These are phyloP conservation scores for Portunus trituberculatus DNA, from an alignment of 1,140 invertebrate genomes.

Conservation along the genomic window DNA sequence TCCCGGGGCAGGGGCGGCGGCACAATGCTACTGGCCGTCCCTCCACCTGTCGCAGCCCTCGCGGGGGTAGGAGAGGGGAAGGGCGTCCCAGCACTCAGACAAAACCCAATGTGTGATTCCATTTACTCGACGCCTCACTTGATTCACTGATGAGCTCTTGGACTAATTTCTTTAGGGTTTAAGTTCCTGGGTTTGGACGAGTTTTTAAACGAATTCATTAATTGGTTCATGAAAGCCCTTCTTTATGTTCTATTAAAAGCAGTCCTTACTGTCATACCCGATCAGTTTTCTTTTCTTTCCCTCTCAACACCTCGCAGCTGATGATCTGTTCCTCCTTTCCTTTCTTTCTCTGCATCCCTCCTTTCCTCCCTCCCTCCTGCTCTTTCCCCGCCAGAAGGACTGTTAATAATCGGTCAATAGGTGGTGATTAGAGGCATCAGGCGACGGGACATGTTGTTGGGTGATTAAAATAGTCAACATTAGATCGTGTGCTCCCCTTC, in stretches of 20 bases:
- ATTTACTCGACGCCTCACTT: neutral
- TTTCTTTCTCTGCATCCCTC: neutral
- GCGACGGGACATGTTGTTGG: conserved; percentile 24
- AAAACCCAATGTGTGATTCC: conserved; percentile 21
- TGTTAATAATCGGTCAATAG: conserved; percentile 59
- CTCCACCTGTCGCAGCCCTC: conserved; percentile 53
- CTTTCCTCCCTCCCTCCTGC: neutral
- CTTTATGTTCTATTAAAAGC: conserved; percentile 3
- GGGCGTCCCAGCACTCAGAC: neutral
- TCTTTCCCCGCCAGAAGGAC: conserved; percentile 48
- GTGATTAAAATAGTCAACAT: conserved; percentile 49
- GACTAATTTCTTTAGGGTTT: conserved; percentile 23
- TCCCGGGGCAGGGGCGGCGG: neutral
- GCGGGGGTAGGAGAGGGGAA: neutral
- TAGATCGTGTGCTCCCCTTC: neutral
- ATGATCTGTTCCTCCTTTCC: neutral
- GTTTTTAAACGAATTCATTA: conserved; percentile 14
- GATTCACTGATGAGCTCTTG: conserved; percentile 20
- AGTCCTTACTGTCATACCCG: neutral
- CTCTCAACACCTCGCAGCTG: neutral
- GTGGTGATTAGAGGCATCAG: conserved; percentile 30
- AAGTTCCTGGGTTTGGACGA: neutral
- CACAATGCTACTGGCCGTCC: conserved; percentile 18
- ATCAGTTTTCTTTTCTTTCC: neutral
- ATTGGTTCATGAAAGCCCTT: neutral